Evolutionary conservation across 2,113 vertebrate species (phyloP), one percentile per base, ranked within the genome.

Genomic region (Rhea americana): DNA sequence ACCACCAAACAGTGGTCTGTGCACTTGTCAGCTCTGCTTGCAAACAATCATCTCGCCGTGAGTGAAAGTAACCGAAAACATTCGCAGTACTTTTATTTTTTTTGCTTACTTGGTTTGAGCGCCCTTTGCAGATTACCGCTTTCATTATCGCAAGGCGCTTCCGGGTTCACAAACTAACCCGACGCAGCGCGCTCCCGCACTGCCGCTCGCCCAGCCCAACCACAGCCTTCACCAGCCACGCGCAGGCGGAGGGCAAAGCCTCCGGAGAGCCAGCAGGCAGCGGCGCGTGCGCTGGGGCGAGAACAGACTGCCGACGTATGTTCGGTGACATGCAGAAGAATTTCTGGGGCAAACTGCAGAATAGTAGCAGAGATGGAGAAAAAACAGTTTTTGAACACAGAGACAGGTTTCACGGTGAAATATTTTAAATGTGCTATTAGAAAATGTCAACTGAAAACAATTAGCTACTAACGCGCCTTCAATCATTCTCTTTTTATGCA

Each of bases 121-220:
- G 39, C 51, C 56, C 72, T 81, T 47, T 39, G 59, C 55, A 90
- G 50, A 68, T 70, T 26, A 58, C 55, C 41, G 22, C 62, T 82
- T 91, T 92, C 75, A 15, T n/a, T 90, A 47, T 75, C 35, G 58
- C 20, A 16, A 28, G 73, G 28, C 16, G 11, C 37, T 71, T 20
- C 1, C 10, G 37, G 45, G 53, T 43, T 74, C 1, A 2, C 30
- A 28, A 7, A 4, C 3, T 1, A 5, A 47, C 2, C 5, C 32
- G 5, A 24, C 1, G 15, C 0, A 1, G 48, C 39, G 35, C 71
- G 35, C 71, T 75, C 16, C 1, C 1, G 21, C 56, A 5, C 66
- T 71, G 20, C 32, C 2, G 7, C 1, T 1, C 13, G 0, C 45
- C 48, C 77, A 71, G 28, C 45, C 21, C 48, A 4, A 47, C 37